A percentile compares a stretch with the other conserved stretches of the same genome.
These are phyloP conservation scores for Aspidiotus rigidus DNA, from an alignment of 2,888 invertebrate genomes.

Conservation along the genomic window DNA sequence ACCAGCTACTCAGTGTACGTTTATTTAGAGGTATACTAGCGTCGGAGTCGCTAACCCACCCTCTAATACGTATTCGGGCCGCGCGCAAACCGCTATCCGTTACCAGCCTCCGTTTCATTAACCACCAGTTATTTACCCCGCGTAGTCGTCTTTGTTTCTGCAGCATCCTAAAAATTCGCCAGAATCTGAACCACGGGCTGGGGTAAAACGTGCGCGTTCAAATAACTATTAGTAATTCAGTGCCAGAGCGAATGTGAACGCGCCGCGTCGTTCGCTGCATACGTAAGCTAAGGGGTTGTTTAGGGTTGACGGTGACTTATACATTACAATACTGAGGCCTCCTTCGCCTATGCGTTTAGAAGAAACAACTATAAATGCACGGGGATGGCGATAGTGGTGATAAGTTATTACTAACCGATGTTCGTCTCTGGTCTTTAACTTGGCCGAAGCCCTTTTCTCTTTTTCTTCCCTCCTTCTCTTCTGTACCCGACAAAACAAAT, in stretches of 20 bases:
- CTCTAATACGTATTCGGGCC: not conserved
- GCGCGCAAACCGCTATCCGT: not conserved
- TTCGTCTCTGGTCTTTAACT: conserved; percentile 22
- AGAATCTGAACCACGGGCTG: too few species aligned
- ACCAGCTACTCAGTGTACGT: conserved; percentile 3
- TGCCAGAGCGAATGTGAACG: not conserved
- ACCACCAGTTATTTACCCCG: conserved; percentile 11
- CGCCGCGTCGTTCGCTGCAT: not conserved
- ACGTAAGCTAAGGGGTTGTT: conserved; percentile 11
- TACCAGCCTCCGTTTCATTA: not conserved
- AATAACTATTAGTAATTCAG: conserved; percentile 30
- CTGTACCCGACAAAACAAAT: conserved; percentile 18
- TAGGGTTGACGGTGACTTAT: not conserved
- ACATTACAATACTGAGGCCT: conserved; percentile 1
- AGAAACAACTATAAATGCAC: not conserved
- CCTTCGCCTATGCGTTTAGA: conserved; percentile 8
- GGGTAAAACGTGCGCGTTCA: conserved; percentile 23
- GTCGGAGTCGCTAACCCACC: not conserved
- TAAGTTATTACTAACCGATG: conserved; percentile 22
- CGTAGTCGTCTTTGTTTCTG: conserved; percentile 2
- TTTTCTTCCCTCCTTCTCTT: not conserved
- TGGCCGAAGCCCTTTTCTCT: conserved; percentile 16
- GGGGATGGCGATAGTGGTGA: conserved; percentile 4
- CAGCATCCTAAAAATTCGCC: not conserved
- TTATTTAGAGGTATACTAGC: conserved; percentile 5